These are phyloP conservation scores for Agrypnus murinus DNA, from an alignment of 2,888 invertebrate species.

Conservation along the genomic window DNA sequence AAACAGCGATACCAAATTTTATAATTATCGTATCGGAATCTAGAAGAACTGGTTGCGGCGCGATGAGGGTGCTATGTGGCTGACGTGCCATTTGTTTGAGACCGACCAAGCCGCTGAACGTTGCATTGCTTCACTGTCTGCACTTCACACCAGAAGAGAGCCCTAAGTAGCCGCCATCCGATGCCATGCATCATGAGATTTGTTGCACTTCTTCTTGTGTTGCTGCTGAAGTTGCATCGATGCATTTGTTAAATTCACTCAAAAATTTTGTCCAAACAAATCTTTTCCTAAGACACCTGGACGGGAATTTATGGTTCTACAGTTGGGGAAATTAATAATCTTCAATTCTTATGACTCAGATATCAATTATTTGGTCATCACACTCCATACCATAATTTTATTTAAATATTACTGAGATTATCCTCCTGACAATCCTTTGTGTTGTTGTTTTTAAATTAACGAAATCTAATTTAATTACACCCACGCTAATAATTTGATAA, in stretches of 20 bases:
- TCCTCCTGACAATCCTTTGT: slow-evolving; percentile 5
- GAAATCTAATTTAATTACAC: slow-evolving; percentile 44
- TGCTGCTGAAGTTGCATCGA: slow-evolving; percentile 24
- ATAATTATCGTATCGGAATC: slow-evolving; percentile 70
- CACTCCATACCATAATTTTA: slow-evolving; percentile 1
- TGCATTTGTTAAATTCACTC: slow-evolving; percentile 35
- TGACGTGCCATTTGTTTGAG: slow-evolving; percentile 67
- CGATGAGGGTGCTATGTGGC: slow-evolving; percentile 63
- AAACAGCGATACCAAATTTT: slow-evolving; percentile 68
- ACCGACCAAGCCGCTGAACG: slow-evolving; percentile 59
- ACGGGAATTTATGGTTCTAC: slow-evolving; percentile 17
- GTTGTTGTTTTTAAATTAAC: neutral
- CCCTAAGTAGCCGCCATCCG: slow-evolving; percentile 47
- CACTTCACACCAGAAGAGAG: slow-evolving; percentile 51
- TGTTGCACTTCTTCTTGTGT: slow-evolving; percentile 31
- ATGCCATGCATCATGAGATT: slow-evolving; percentile 43
- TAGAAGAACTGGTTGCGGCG: slow-evolving; percentile 68
- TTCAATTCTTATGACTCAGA: slow-evolving; percentile 12
- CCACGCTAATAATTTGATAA: slow-evolving; percentile 31
- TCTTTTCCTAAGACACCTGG: slow-evolving; percentile 14
- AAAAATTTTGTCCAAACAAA: slow-evolving; percentile 34
- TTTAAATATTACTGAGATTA: slow-evolving; percentile 9
- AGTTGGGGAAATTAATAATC: slow-evolving; percentile 14
- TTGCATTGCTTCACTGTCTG: slow-evolving; percentile 59
- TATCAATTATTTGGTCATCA: slow-evolving; percentile 26